Evolutionary conservation across 2,888 invertebrate species (phyloP).

Genomic region (Drosophila nigricruria): DNA sequence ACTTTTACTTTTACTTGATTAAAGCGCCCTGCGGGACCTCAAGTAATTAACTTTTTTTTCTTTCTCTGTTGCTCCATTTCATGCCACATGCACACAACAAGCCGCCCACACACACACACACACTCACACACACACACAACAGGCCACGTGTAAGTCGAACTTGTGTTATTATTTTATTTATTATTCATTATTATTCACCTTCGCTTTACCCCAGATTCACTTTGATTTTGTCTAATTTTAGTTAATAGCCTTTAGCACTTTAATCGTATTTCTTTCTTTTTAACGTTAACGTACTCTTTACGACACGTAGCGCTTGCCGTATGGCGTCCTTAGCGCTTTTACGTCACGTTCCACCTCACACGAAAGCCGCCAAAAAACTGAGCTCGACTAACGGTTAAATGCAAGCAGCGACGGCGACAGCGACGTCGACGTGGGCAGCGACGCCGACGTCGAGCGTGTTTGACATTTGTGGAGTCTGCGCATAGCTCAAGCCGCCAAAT

Average conservation of each 20-base stretch:
- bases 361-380: conserved; percentile 54
- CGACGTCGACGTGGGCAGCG: conserved; percentile 9
- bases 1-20: conserved; percentile 49
- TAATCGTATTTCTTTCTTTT: conserved; percentile 5
- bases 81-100: conserved; percentile 32
- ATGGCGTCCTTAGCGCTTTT: conserved; percentile 2
- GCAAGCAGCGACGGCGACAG: conserved; percentile 4
- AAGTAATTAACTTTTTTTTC: conserved; percentile 53
- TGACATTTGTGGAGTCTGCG: conserved; percentile 50
- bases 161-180: conserved; percentile 39
- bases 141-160: conserved; percentile 36
- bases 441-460: conserved; percentile 8
- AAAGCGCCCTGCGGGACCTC: conserved; percentile 38
- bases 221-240: conserved; percentile 24
- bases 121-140: not conserved
- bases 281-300: conserved; percentile 10
- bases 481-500: conserved; percentile 22
- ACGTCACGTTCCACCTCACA: conserved; percentile 16
- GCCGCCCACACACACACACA: not conserved
- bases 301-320: conserved; percentile 5
- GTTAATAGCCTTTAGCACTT: conserved; percentile 4
- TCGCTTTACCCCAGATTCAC: conserved; percentile 20
- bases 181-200: conserved; percentile 40
- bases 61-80: conserved; percentile 35
- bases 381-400: conserved; percentile 27